Base-by-base conservation (phyloP, 1,140 invertebrate genomes). In the Megalopta genalis region DNA sequence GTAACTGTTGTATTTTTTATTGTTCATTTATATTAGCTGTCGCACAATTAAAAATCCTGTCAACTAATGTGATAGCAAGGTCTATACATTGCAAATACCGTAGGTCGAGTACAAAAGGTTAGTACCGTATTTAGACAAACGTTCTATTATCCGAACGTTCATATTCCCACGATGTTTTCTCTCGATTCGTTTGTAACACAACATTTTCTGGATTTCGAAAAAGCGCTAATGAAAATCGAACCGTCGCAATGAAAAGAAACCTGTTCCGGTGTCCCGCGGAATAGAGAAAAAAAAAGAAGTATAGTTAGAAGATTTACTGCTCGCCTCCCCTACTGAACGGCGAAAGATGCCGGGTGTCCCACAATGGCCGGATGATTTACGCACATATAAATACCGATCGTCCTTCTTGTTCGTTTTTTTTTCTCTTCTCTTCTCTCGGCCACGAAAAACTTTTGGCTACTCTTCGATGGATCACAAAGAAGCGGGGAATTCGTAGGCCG, bases 341-440 rank as follows among this genome's bases (percentile, higher is more conserved):
- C 37, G 71, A 68, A 68, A 79, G 70, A 74, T 42, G 77, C 25
- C 64, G 25, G 63, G 14, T 57, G 18, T 21, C 39, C 16, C 69
- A 86, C 85, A 86, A 86, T 86, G 27, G 80, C 65, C 66, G 60
- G 54, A 81, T 88, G 86, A 89, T 89, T 88, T 89, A 89, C 79
- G 77, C 71, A 81, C 77, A 86, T 89, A 86, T 88, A 88, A 89
- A 88, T 87, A 88, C 80, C 86, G 80, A 87, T 86, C 80, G 80
- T 64, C n/a, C 81, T 77, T 66, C 66, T 63, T 71, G 14, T 18
- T 52, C 16, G 5, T 18, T 52, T 52, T 52, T 52, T 52, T 46
- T 46, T 46, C 42, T 46, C 42, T 46, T 10, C 9, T 10, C 14
- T 57, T 62, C 49, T 37, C 12, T 25, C 74, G 27, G 52, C 52